Base-by-base conservation (phyloP, 2,888 invertebrate species). In the Nephrocerus scutellatus region DNA sequence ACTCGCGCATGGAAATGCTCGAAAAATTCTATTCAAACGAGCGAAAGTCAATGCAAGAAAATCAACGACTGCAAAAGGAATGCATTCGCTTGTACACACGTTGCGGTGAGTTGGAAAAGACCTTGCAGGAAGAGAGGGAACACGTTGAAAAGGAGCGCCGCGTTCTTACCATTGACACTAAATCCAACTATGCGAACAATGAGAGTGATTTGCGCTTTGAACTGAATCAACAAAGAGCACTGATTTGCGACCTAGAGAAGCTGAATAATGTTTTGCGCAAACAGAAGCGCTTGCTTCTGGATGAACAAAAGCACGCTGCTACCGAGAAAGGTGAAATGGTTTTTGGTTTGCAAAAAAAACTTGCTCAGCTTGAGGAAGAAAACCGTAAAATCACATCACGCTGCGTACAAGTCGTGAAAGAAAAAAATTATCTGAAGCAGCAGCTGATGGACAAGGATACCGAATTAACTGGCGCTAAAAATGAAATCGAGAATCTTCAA, bases 1-100 rank as follows among this genome's bases (percentile, higher is more conserved):
- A 54, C 8, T 56, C 50, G 4, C 53, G 64, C 0, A 45, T 67
- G 13, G 63, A 63, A 30, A 59, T 62, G 1, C 43, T 66, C 1
- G 67, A 66, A 36, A 62, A 62, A 4, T 47, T 66, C 10, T 67
- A 66, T 43, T 49, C 59, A 0, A 63, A 64, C 39, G 67, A 66
- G 34, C 50, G 67, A 1, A 63, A 59, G n/a, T 66, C 57, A 28
- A 57, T 64, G 47, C 43, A 59, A 16, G 65, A 66, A 20, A 66
- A 60, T 42, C 68, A 66, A 39, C 51, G 54, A 14, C 43, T 66
- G 12, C 62, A 66, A 32, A 56, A 56, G 12, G 63, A 66, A 34
- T 56, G 62, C 13, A 39, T 54, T n/a, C 52, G 54, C 0, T 44
- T 64, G 6, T 52, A 59, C 36, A 50, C 48, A 1, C 55, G 56